Evolutionary conservation across 2,888 invertebrate species (phyloP).

Genomic region (Vandiemenella viatica): DNA sequence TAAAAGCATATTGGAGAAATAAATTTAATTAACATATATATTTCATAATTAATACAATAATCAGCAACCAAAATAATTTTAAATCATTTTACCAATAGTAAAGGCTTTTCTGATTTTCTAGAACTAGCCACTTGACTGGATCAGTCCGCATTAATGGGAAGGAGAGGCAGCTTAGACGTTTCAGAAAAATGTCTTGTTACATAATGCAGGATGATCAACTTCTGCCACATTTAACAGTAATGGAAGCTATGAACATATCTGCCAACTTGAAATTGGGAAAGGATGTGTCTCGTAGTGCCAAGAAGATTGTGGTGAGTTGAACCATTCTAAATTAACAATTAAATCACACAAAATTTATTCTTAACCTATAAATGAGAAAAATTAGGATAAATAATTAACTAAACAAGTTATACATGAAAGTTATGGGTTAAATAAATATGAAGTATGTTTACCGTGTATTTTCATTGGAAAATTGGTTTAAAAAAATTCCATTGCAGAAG

Average conservation of each 20-base stretch:
- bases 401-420: too few relatives aligned
- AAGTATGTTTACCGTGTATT: too few relatives aligned
- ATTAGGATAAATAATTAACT: too few relatives aligned
- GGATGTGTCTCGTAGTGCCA: constrained; percentile 22
- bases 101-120: constrained; percentile 27
- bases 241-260: constrained; percentile 85
- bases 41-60: neutral
- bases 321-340: neutral
- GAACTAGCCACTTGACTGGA: constrained; percentile 72
- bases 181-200: constrained; percentile 88
- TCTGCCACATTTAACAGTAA: constrained; percentile 76
- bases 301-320: constrained; percentile 26
- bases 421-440: too few relatives aligned
- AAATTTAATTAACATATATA: neutral
- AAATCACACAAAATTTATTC: neutral
- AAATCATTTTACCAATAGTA: neutral
- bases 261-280: constrained; percentile 71
- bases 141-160: constrained; percentile 77
- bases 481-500: too few relatives aligned
- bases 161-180: constrained; percentile 68
- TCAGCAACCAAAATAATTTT: neutral
- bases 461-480: too few relatives aligned
- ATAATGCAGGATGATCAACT: constrained; percentile 93
- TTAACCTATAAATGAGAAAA: too few relatives aligned
- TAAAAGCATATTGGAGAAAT: too few relatives aligned